phyloP scores from a whole-genome alignment of 2,113 vertebrate species.

The Leucosticte australis region DNA sequence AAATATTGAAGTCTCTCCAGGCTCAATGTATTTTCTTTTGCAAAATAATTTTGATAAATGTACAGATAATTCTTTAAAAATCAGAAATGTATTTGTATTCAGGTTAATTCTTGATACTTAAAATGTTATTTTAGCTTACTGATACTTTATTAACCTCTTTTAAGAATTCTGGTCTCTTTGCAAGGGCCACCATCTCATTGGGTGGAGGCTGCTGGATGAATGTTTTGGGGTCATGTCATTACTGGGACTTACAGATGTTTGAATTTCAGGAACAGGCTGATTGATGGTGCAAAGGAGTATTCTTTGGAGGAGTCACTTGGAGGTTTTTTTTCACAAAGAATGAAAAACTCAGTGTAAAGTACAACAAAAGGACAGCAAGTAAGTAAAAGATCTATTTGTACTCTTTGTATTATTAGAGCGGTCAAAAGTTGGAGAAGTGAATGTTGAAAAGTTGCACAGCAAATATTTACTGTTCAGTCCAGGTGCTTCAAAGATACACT shows the following conservation, averaged over 20 bases:
- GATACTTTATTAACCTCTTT: neutral
- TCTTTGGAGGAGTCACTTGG: neutral
- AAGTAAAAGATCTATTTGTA: neutral
- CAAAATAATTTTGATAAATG: neutral
- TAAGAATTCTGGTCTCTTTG: neutral
- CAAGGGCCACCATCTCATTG: neutral
- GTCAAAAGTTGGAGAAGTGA: neutral
- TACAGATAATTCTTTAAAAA: neutral
- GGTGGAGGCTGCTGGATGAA: neutral
- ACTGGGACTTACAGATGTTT: neutral
- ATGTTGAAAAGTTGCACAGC: neutral
- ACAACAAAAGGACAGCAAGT: neutral
- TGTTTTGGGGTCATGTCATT: neutral
- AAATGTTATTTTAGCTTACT: neutral
- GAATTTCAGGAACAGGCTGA: neutral
- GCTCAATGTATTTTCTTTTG: neutral
- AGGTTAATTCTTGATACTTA: neutral
- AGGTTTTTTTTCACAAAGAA: neutral
- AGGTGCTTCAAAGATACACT: neutral
- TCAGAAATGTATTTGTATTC: neutral
- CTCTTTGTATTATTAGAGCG: neutral
- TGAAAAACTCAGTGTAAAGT: neutral
- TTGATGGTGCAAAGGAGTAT: neutral
- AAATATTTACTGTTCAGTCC: neutral
- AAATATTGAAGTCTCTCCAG: neutral